Conservation (phyloP, 2,797 vertebrate genomes). For the Chiloscyllium punctatum region DNA sequence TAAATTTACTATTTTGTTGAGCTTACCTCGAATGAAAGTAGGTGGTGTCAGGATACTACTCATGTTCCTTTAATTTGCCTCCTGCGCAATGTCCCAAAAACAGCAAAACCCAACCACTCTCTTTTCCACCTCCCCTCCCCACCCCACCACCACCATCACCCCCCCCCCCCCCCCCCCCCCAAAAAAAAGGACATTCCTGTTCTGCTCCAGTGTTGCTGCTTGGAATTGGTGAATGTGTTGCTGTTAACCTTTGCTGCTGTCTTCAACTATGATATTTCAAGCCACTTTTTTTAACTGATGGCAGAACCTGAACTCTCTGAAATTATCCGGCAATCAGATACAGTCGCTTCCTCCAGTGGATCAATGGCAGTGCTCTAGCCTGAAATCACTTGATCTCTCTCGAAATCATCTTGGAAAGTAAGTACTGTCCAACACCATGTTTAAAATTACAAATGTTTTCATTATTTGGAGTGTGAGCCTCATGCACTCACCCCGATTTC, state of each 20-base stretch:
- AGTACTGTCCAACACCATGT: slow-evolving; percentile 45
- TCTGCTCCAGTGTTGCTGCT: neutral
- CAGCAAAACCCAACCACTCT: too few relatives aligned
- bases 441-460: slow-evolving; percentile 43
- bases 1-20: neutral
- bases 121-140: neutral
- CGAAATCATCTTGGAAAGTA: slow-evolving; percentile 90
- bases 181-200: too few relatives aligned
- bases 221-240: neutral
- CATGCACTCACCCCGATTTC: too few relatives aligned
- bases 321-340: slow-evolving; percentile 78
- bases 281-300: slow-evolving; percentile 41
- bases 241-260: neutral
- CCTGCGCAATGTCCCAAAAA: neutral
- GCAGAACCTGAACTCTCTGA: slow-evolving; percentile 73
- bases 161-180: neutral
- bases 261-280: neutral
- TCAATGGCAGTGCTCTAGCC: slow-evolving; percentile 79
- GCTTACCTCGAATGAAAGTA: neutral
- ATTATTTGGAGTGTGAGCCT: neutral
- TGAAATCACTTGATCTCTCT: slow-evolving; percentile 84
- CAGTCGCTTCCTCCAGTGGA: slow-evolving; percentile 63
- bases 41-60: neutral
- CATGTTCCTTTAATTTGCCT: neutral
- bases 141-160: neutral